Evolutionary conservation across 2,888 invertebrate genomes (phyloP).

Genomic region (Meteorus colon): DNA sequence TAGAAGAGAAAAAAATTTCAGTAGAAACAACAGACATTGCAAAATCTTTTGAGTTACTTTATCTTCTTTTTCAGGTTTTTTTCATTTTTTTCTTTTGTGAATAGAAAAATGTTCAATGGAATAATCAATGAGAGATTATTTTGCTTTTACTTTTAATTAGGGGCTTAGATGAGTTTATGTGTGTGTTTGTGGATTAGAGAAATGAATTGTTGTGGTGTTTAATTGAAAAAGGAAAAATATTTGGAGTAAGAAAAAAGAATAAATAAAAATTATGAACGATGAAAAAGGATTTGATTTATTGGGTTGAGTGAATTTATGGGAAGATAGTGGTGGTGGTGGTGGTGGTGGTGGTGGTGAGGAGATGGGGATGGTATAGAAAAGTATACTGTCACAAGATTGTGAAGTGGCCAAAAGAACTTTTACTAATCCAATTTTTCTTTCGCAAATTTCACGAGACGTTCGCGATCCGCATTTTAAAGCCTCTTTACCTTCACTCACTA

Average conservation of each 20-base stretch:
- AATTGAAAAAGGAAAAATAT: not conserved
- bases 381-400: not conserved
- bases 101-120: too few relatives aligned
- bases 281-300: not conserved
- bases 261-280: not conserved
- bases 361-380: not conserved
- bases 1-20: too few relatives aligned
- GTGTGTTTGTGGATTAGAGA: too few relatives aligned
- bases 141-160: too few relatives aligned
- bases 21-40: too few relatives aligned
- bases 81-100: too few relatives aligned
- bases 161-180: too few relatives aligned
- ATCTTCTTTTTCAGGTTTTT: too few relatives aligned
- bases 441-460: constrained; percentile 50
- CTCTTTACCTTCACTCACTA: constrained; percentile 32
- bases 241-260: not conserved
- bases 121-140: too few relatives aligned
- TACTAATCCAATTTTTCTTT: constrained; percentile 54
- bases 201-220: too few relatives aligned
- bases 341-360: not conserved
- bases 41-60: too few relatives aligned
- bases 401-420: constrained; percentile 43
- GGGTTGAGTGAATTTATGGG: not conserved
- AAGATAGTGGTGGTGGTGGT: not conserved
- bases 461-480: constrained; percentile 45